Evolutionary conservation across 2,113 vertebrate genomes (phyloP), one percentile per base, ranked within the genome.

Genomic region (Oceanodroma tethys): DNA sequence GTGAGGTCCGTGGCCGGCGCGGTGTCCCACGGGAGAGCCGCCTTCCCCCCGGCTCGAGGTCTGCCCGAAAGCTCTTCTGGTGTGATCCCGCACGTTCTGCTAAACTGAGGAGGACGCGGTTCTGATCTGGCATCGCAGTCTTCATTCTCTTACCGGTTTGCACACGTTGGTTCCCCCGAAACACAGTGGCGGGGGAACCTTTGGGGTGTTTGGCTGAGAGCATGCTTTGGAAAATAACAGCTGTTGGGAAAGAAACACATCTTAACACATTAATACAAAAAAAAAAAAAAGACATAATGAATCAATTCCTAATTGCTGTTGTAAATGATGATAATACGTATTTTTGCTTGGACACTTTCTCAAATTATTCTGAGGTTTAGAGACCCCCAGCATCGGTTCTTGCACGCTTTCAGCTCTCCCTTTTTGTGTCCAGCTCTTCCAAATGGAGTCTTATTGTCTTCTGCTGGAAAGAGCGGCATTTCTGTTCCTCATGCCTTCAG

Each of bases 101-200:
- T 2, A 9, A 34, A 1, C 6, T 5, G 27, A 8, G 30, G 47
- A 80, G 48, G 66, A 16, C 0, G 2, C 7, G 40, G 11, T 27
- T 74, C 29, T 81, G 52, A 9, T 8, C n/a, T 9, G 17, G 7
- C 5, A 1, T 23, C 13, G 1, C 14, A 3, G 0, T 15, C 36
- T 13, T 45, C 7, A 3, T 16, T 27, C n/a, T n/a, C 32, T 9
- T 2, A 2, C 1, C 1, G 0, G 1, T 34, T 45, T 18, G 15
- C 14, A 2, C 1, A 0, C 0, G 1, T 2, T 48, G 29, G 38
- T 17, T 43, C 5, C 23, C 66, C 26, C 0, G 0, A 17, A 42
- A 7, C 4, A 2, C 3, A 2, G 19, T 19, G 52, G 3, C 5
- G 6, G 25, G 53, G 78, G 52, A 56, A 9, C 16, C 43, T 13